Conservation (phyloP, 2,113 vertebrate genomes). For the Sturnira hondurensis region DNA sequence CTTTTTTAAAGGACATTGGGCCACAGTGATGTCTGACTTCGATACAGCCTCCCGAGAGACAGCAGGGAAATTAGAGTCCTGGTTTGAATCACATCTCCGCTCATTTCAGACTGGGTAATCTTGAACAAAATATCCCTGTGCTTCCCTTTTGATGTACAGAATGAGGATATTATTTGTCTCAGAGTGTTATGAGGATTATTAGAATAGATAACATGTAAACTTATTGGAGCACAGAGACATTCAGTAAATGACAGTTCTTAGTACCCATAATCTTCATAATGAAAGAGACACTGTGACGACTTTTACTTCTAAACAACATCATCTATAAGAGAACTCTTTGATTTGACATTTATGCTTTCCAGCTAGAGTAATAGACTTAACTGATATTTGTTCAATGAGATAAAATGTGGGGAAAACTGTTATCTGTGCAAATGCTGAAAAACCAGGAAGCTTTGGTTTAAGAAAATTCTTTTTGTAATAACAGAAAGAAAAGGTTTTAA, state of each 20-base stretch:
- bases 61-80: not conserved
- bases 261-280: not conserved
- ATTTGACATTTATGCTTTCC: constrained; percentile 1
- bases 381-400: not conserved
- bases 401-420: not conserved
- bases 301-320: not conserved
- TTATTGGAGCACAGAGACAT: not conserved
- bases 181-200: not conserved
- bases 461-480: constrained; percentile 30
- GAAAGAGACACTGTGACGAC: not conserved
- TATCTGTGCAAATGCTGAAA: not conserved
- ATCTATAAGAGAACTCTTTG: not conserved
- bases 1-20: not conserved
- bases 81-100: not conserved
- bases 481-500: not conserved
- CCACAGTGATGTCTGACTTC: not conserved
- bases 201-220: not conserved
- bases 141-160: not conserved
- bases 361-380: not conserved
- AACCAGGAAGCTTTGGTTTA: not conserved
- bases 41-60: not conserved
- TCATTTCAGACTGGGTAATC: not conserved
- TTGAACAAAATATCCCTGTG: not conserved
- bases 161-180: not conserved
- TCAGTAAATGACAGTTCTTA: not conserved